phyloP scores from a whole-genome alignment of 2,113 vertebrate genomes.

The Jacana jacana region DNA sequence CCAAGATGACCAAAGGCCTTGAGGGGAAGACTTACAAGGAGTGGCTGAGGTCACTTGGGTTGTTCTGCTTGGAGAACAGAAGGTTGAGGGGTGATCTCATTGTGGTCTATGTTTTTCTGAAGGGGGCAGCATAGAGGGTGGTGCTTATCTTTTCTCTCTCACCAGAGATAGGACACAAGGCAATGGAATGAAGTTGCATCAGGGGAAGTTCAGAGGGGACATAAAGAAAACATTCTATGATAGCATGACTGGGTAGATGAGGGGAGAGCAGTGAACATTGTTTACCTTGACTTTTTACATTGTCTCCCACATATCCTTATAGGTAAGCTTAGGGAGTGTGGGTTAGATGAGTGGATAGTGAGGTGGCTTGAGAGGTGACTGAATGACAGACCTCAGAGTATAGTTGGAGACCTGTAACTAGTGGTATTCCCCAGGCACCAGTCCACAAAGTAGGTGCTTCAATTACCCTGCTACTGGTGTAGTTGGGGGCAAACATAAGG shows the following conservation, averaged over 20 bases:
- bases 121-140: accelerated
- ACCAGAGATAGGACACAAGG: accelerated
- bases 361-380: no score
- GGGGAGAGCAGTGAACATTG: no score
- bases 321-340: no score
- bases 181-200: neutral
- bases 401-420: no score
- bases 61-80: neutral
- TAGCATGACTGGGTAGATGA: no score
- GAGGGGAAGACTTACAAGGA: neutral
- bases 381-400: no score
- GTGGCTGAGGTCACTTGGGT: neutral
- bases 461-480: neutral
- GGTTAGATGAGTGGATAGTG: no score
- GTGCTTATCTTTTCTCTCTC: neutral
- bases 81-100: neutral
- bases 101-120: neutral
- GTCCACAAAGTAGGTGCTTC: neutral
- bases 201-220: neutral
- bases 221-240: neutral
- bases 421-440: no score
- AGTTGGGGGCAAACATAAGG: neutral
- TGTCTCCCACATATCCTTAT: no score
- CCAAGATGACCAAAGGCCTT: neutral
- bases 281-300: no score